Base-by-base conservation (phyloP, 37 sponge, comb jelly and placozoan genomes). In the Cladorhizidae sp. region DNA sequence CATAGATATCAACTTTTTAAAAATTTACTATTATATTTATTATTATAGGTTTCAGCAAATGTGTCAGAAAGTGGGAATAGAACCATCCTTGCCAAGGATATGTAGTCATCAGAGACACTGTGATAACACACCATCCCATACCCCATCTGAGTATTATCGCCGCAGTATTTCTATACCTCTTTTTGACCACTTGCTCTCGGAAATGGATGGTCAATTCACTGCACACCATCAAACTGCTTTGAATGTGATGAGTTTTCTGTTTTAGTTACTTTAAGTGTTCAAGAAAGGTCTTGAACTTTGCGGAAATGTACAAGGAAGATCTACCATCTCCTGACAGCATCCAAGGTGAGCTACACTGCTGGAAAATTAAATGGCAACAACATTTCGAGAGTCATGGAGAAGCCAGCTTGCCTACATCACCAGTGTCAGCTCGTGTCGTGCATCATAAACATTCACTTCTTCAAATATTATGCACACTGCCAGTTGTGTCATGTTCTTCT, bases 191-290 rank as follows among this genome's bases (percentile, higher is more conserved):
- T 18, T 83, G 5, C 50, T 85, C 15, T 39, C 85, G 17, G 78
- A 85, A 57, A 68, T 77, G 22, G 50, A 69, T 18, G 31, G 42
- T 3, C 58, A 78, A 21, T 85, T 76, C 70, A 77, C 31, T 11
- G 9, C 21, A 56, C 85, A 85, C 61, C 85, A 85, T 11, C 35
- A 76, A 57, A 85, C 78, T 57, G 85, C 78, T 85, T 43, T 77
- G 29, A 70, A 43, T 21, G 85, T 63, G 2, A 38, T 76, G 58
- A 75, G 9, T 12, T 21, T 84, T 21, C 14, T 64, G 49, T n/a
- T 70, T 20, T 70, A 70, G 36, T 85, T 70, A 23, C 21, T 77
- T 63, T 21, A 49, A 38, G 57, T 75, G 7, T 74, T 64, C 36
- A 42, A 49, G 3, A 50, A 39, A 78, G 43, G 29, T 40, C n/a